Percentiles rank a stretch among this genome's conserved stretches.
Evolutionary conservation across 2,888 invertebrate species (phyloP).

Genomic region (Helobdella robusta): DNA sequence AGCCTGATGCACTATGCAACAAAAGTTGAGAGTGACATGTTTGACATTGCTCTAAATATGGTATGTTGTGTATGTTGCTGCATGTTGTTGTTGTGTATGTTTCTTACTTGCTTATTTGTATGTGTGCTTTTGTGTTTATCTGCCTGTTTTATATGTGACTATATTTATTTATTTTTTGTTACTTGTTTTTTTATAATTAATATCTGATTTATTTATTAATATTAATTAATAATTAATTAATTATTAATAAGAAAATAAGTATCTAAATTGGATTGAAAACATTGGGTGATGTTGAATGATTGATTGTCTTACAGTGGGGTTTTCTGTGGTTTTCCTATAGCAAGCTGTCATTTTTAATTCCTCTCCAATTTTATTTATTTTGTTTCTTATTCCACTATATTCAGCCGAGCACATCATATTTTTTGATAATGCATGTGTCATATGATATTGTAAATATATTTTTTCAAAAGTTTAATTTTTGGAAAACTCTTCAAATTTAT

Average conservation of each 20-base stretch:
- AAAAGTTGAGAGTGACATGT: constrained; percentile 99
- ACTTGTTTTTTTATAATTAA: background rate
- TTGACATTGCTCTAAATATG: constrained; percentile 90
- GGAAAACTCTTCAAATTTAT: too few relatives aligned
- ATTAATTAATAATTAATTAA: background rate
- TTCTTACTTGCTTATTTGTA: constrained; percentile 1
- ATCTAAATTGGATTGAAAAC: background rate
- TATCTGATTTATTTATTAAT: background rate
- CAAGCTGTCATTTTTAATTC: too few relatives aligned
- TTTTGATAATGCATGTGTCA: too few relatives aligned
- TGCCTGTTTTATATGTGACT: constrained; percentile 6
- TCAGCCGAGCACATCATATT: too few relatives aligned
- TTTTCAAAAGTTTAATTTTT: too few relatives aligned
- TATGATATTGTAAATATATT: too few relatives aligned
- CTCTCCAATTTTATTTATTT: too few relatives aligned
- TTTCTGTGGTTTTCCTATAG: too few relatives aligned
- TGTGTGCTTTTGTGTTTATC: constrained; percentile 11
- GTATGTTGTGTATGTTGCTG: constrained; percentile 46
- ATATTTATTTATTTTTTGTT: background rate
- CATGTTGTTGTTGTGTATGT: background rate
- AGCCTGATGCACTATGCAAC: constrained; percentile 94
- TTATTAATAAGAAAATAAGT: background rate
- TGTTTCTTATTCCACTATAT: too few relatives aligned
- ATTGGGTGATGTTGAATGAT: too few relatives aligned
- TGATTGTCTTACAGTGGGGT: too few relatives aligned